Percentiles rank a stretch among this genome's conserved stretches.
These are phyloP conservation scores for Myioborus miniatus DNA, from an alignment of 2,797 vertebrate species.

Conservation along the genomic window DNA sequence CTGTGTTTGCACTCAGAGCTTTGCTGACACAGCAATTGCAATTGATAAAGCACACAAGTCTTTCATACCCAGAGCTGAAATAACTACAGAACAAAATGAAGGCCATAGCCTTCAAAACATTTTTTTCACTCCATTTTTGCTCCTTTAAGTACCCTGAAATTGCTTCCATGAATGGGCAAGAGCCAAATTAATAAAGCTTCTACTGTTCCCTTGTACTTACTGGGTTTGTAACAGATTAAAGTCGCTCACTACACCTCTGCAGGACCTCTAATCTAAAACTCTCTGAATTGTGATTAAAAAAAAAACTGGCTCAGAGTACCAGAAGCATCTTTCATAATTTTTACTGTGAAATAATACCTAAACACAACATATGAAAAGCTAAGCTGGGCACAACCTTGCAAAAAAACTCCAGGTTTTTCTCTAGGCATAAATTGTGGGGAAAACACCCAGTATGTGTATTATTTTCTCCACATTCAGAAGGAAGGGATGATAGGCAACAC, in stretches of 20 bases:
- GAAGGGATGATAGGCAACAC: not conserved
- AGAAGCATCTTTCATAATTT: not conserved
- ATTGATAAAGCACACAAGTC: not conserved
- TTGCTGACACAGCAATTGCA: slow-evolving; percentile 7
- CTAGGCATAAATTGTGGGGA: not conserved
- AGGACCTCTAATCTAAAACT: not conserved
- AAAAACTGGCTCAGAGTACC: not conserved
- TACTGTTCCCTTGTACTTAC: not conserved
- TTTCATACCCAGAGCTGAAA: not conserved
- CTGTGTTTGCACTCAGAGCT: not conserved
- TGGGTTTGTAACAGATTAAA: not conserved
- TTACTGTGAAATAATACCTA: not conserved
- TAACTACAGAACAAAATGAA: not conserved
- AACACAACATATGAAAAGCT: not conserved
- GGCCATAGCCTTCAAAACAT: not conserved
- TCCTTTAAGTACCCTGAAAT: not conserved
- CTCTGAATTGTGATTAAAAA: not conserved
- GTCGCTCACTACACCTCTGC: not conserved
- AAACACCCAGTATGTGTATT: not conserved
- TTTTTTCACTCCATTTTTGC: not conserved
- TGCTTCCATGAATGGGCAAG: not conserved
- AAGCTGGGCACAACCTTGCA: not conserved
- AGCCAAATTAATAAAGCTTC: not conserved
- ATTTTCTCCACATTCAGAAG: not conserved
- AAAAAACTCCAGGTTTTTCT: not conserved